These are phyloP conservation scores for Isurus oxyrinchus DNA, from an alignment of 2,113 vertebrate species.

Conservation along the genomic window DNA sequence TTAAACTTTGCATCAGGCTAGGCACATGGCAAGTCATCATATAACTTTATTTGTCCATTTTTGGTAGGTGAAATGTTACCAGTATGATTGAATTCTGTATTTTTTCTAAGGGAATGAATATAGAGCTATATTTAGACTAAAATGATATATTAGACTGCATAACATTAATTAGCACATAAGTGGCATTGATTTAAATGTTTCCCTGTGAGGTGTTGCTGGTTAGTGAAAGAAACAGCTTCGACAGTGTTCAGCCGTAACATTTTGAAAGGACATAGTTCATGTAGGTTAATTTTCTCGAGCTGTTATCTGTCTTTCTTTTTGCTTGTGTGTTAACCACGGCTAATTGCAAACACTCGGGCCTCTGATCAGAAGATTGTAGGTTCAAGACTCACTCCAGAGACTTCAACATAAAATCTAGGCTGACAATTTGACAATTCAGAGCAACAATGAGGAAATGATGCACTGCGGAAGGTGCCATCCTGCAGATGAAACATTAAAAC, in stretches of 20 bases:
- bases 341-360: neutral
- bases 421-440: no score
- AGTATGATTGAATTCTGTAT: neutral
- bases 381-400: neutral
- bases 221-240: neutral
- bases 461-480: neutral
- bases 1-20: neutral
- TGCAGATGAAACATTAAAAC: neutral
- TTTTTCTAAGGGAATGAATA: neutral
- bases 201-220: neutral
- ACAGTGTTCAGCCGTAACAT: neutral
- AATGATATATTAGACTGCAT: neutral
- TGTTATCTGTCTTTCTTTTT: neutral
- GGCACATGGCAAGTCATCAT: neutral
- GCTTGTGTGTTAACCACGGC: neutral
- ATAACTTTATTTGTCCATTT: neutral
- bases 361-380: neutral
- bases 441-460: neutral
- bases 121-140: neutral
- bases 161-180: neutral
- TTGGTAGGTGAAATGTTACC: neutral
- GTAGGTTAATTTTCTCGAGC: neutral
- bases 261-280: neutral
- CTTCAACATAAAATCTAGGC: neutral
- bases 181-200: neutral